Evolutionary conservation across 2,797 vertebrate genomes (phyloP), one percentile per base, ranked within the genome.

Genomic region (Trematomus bernacchii): DNA sequence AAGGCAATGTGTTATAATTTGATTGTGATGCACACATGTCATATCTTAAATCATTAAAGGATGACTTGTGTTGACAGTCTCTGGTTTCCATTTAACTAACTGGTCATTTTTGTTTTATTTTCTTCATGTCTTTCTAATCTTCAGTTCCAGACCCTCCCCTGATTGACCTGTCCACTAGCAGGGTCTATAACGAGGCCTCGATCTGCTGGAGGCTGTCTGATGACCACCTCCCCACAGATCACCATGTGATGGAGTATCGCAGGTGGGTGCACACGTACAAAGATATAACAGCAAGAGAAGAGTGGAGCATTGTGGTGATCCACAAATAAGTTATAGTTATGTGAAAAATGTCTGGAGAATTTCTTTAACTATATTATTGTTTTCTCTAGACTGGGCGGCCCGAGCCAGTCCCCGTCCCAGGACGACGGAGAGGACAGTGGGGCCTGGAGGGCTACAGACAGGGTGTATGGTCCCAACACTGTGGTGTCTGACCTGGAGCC

Each of bases 81-180:
- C 5, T 53, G 10, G 3, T 54, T 48, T 30, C 10, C 0, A 2
- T 55, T 47, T 67, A 53, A 50, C 23, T 52, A 16, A 60, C 33
- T 37, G 4, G 18, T 55, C 40, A 1, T 14, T 58, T 58, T 48
- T 1, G 8, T 70, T 44, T 68, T 10, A 6, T 66, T 1, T 43
- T 2, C 12, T 55, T 52, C 27, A 27, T 27, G 27, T 57, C 1
- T 64, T 50, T 0, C n/a, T 19, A 5, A 66, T 21, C 83, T 85
- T 79, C 77, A 99, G 97, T 97, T 84, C 90, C 97, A 14, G 96
- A 97, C 82, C 93, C 96, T 71, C 98, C 98, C 47, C 94, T 99
- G 90, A 98, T 99, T 57, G 97, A 96, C 62, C 93, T 96, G 71
- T 95, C 96, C 23, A 91, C 80, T 47, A 97, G 97, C 91, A 96